phyloP scores from a whole-genome alignment of 2,797 vertebrate genomes.

The Mormyrops boulengeri region DNA sequence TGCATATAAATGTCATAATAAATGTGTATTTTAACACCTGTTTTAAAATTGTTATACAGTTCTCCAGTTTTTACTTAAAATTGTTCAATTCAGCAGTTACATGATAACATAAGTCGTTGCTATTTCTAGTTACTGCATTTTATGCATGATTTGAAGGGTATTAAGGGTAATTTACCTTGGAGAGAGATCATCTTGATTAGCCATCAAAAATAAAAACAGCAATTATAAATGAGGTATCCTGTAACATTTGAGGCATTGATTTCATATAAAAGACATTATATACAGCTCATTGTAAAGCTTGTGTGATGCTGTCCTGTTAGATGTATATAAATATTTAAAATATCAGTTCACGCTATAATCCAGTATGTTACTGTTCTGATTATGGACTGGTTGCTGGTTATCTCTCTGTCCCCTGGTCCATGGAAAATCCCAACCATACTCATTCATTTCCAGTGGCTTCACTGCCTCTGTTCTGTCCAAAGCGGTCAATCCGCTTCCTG shows the following conservation, averaged over 20 bases:
- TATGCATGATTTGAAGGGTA: background rate
- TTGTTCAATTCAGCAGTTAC: background rate
- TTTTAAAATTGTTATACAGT: background rate
- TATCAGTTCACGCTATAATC: slow-evolving; percentile 36
- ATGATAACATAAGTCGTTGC: background rate
- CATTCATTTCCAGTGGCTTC: slow-evolving; percentile 75
- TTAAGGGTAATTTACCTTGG: background rate
- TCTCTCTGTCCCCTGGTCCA: slow-evolving; percentile 41
- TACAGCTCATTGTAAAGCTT: background rate
- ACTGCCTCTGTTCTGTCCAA: slow-evolving; percentile 75
- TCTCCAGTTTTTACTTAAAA: background rate
- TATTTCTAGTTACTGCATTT: background rate
- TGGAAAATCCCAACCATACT: slow-evolving; percentile 47
- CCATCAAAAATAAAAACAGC: background rate
- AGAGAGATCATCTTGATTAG: background rate
- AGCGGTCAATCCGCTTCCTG: slow-evolving; percentile 84
- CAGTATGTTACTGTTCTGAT: slow-evolving; percentile 46
- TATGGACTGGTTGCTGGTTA: slow-evolving; percentile 31
- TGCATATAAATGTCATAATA: background rate
- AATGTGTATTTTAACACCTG: background rate
- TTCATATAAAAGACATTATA: background rate
- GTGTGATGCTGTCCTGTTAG: slow-evolving; percentile 27
- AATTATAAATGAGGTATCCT: background rate
- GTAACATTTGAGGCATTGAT: background rate
- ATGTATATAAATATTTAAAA: slow-evolving; percentile 52